These are phyloP conservation scores for Gopherus evgoodei DNA, from an alignment of 2,113 vertebrate genomes.

Conservation along the genomic window DNA sequence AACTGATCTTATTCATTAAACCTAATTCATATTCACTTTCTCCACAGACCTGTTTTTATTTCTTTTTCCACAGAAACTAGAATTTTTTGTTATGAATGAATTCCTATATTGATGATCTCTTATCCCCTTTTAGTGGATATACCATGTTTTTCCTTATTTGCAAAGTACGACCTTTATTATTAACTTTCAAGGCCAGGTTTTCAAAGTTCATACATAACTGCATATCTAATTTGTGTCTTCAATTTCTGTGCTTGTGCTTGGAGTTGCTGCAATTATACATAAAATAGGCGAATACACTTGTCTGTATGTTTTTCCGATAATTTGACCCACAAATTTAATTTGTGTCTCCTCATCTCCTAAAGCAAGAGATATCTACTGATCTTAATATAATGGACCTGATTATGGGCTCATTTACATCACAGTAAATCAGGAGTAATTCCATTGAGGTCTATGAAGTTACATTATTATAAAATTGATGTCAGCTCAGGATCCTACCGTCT, in stretches of 20 bases:
- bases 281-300: neutral
- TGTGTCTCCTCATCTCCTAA: neutral
- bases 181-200: neutral
- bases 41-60: neutral
- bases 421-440: neutral
- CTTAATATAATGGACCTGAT: neutral
- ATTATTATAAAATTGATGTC: constrained; percentile 5
- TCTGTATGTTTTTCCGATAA: neutral
- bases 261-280: neutral
- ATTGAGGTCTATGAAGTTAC: neutral
- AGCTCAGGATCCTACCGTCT: neutral
- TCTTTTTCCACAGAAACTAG: neutral
- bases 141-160: neutral
- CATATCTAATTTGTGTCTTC: neutral
- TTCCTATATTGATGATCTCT: neutral
- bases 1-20: neutral
- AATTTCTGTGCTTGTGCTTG: neutral
- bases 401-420: neutral
- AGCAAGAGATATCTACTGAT: neutral
- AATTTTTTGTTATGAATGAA: neutral
- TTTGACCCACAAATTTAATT: neutral
- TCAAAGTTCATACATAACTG: neutral
- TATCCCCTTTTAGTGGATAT: neutral
- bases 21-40: neutral
- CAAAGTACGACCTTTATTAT: rapidly evolving